Base-by-base conservation (phyloP, 2,888 invertebrate genomes). In the Ichneumoninae sp. region DNA sequence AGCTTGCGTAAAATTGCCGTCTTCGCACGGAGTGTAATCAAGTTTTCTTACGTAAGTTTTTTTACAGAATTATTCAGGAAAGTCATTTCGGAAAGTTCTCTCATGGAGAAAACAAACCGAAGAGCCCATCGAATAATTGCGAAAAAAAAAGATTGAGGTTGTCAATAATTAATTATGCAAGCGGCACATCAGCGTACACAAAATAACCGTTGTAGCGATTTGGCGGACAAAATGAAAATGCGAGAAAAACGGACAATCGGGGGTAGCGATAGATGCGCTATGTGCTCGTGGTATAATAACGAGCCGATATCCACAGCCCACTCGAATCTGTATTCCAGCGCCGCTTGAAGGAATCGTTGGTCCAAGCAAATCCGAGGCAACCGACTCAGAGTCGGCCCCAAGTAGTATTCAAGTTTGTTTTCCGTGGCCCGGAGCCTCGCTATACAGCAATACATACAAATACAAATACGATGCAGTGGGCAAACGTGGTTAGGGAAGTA, bases 251-350 rank as follows among this genome's bases (percentile, higher is more conserved):
- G 65, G 57, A 77, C 19, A 22, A 52, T 63, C 57, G 57, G 10
- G 26, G 26, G 57, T 47, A 60, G 63, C 71, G 33, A 60, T 65
- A 60, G 83, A 81, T 71, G 81, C 7, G 36, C 47, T 26, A 40
- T 44, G 63, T 44, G 13, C 47, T 57, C 69, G 70, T 71, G 60
- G 82, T 80, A 78, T 63, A 69, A 60, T 80, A 85, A 81, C 84
- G 85, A 88, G 83, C 86, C 84, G 87, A 88, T 87, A 87, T 81
- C 85, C 73, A 76, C 71, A 79, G 71, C 52, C 47, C 70, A 50
- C 63, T 70, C 36, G 63, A 78, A 78, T 78, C 22, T 78, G 22
- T 50, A 78, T 71, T 70, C 60, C 47, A 30, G 10, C 78, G 50
- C 33, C 22, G 63, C 70, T 65, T 36, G 30, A 19, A 71, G 47